Evolutionary conservation across 1,140 invertebrate species (phyloP), one percentile per base, ranked within the genome.

Genomic region (Drosophila sulfurigaster): DNA sequence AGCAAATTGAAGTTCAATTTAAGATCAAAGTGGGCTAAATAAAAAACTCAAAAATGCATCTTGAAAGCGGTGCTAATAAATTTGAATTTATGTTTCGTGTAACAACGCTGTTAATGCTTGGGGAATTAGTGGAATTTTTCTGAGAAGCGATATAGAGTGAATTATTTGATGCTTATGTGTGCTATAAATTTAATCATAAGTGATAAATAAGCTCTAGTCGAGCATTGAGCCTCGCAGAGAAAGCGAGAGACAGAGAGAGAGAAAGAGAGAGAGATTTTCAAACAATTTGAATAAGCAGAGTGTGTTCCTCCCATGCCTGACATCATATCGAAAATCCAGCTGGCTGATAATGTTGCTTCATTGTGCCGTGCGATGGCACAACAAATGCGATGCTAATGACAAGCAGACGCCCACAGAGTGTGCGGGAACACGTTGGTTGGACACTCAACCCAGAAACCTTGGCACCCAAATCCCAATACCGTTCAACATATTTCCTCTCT

Each of bases 301-400:
- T 1, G 20, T 25, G 20, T 25, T 25, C 20, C 20, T 4, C 20
- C n/a, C 20, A 16, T 32, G 5, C 30, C 30, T 25, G 20, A 25
- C 30, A 32, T 32, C 30, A 28, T 41, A 41, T 10, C 32, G 3
- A 51, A 56, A 67, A 57, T 67, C 41, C 52, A 46, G 43, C 41
- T 15, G 5, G 15, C 41, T 35, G 64, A 67, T 68, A 58, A 59
- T 41, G 56, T 59, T 11, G 41, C 69, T 32, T 51, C 46, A 67
- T 67, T 58, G 54, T 51, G 58, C 48, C 6, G 20, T 25, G 3
- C 20, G 20, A 25, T 25, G 48, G 28, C 49, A 57, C 57, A 80
- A 76, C 67, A 81, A 82, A 82, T 83, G 73, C 59, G 11, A 76
- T 76, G 77, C 81, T 83, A 82, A 82, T 82, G 81, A 82, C 81